Percentiles rank a stretch among this genome's conserved stretches.
phyloP scores from a whole-genome alignment of 2,113 vertebrate species.

The Cisticola juncidis region DNA sequence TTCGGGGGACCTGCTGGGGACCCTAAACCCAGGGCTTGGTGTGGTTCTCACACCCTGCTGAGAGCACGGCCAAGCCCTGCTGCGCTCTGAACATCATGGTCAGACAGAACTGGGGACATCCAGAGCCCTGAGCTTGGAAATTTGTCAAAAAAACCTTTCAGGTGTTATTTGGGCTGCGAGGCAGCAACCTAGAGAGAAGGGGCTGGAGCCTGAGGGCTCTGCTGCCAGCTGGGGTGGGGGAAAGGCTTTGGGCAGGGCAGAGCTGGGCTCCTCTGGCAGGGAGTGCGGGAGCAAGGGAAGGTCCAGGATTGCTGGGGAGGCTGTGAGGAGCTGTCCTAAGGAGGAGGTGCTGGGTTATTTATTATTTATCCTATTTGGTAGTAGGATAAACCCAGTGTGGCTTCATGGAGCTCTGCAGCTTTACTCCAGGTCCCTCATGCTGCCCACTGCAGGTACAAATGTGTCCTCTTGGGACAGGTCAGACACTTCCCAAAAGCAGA shows the following conservation, averaged over 20 bases:
- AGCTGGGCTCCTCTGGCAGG: background rate
- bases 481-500: background rate
- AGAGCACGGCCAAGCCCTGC: accelerated
- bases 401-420: background rate
- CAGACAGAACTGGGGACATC: background rate
- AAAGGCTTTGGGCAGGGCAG: background rate
- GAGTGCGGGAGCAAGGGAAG: background rate
- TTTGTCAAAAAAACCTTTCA: background rate
- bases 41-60: too few species aligned
- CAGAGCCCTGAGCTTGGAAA: background rate
- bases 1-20: background rate
- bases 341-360: background rate
- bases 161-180: background rate
- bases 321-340: background rate
- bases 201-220: background rate
- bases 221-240: background rate
- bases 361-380: too few species aligned
- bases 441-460: background rate
- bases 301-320: background rate
- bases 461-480: accelerated
- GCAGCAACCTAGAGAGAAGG: background rate
- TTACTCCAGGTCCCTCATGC: too few species aligned
- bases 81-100: accelerated
- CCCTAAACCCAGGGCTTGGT: accelerated
- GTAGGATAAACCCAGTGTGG: background rate